Evolutionary conservation across 2,113 vertebrate genomes (phyloP), one percentile per base, ranked within the genome.

Genomic region (Thunnus thynnus): DNA sequence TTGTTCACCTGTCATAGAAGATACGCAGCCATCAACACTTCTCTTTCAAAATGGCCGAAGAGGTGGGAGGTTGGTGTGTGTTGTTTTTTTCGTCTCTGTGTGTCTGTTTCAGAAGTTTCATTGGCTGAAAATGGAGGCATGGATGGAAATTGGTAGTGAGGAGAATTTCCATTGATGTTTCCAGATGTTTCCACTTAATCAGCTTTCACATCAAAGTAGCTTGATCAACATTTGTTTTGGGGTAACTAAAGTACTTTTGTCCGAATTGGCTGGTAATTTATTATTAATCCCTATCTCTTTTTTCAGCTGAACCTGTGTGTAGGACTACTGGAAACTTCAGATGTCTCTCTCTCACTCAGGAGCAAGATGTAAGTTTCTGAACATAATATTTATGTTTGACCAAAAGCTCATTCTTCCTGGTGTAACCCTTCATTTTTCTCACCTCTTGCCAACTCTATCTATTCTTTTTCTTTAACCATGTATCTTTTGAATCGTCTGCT

Each of bases 311-410:
- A 85, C n/a, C 76, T 54, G 57, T 86, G n/a, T 82, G 60, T 69
- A 61, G 78, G 72, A 80, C 85, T 44, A 11, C 71, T 46, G 86
- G 57, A 32, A 87, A 78, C 71, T 90, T 86, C 77, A 76, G 92
- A 84, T 82, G 83, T 84, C 82, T 74, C 61, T 92, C 93, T 70
- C 32, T 91, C 27, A n/a, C 72, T 11, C 82, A 91, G 69, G 91
- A 94, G 16, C 83, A 92, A 5, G 86, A 94, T 74, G 93, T 94
- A 90, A 93, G 93, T 91, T 67, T 72, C 41, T 14, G 0, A 77
- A 64, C 3, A 60, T 14, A 11, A 57, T 71, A 16, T 36, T 71
- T 52, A 3, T 54, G 1, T 71, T 68, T 63, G 17, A 60, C 5
- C 60, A 55, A 8, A 72, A 66, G 22, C 13, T 69, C 17, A 9